Evolutionary conservation across 2,888 invertebrate genomes (phyloP).

Genomic region (Harpalus rubripes): DNA sequence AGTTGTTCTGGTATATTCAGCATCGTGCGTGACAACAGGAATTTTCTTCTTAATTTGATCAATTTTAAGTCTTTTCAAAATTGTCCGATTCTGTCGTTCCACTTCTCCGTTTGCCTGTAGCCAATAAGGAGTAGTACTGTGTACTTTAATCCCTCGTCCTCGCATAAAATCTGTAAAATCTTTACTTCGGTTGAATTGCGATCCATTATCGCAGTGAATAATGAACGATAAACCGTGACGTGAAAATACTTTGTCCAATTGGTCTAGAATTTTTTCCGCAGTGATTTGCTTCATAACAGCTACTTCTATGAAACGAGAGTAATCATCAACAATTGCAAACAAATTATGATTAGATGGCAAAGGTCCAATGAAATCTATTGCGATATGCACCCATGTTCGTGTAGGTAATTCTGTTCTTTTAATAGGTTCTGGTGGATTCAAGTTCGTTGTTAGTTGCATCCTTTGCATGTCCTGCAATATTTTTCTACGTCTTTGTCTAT

Average conservation of each 20-base stretch:
- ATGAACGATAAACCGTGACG: slow-evolving; percentile 69
- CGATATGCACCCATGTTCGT: slow-evolving; percentile 65
- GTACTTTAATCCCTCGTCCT: not conserved
- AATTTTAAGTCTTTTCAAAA: too few species aligned
- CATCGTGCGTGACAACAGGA: too few species aligned
- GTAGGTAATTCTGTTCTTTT: slow-evolving; percentile 37
- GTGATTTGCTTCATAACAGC: slow-evolving; percentile 64
- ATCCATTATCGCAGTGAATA: slow-evolving; percentile 70
- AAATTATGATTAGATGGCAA: slow-evolving; percentile 71
- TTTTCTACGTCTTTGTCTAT: slow-evolving; percentile 71
- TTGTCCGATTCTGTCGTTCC: too few species aligned
- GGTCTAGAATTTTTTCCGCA: slow-evolving; percentile 67
- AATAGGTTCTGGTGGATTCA: slow-evolving; percentile 67
- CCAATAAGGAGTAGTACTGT: not conserved
- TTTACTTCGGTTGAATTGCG: not conserved
- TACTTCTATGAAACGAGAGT: slow-evolving; percentile 70
- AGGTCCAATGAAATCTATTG: slow-evolving; percentile 72
- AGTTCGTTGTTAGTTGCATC: too few species aligned
- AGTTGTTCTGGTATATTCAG: too few species aligned
- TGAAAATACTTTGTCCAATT: slow-evolving; percentile 70
- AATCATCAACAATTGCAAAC: slow-evolving; percentile 70
- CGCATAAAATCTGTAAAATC: not conserved
- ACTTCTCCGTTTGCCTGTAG: too few species aligned
- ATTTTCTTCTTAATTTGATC: too few species aligned
- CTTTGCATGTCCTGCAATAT: slow-evolving; percentile 32